Evolutionary conservation across 2,888 invertebrate genomes (phyloP).

Genomic region (Coleophora deauratella): DNA sequence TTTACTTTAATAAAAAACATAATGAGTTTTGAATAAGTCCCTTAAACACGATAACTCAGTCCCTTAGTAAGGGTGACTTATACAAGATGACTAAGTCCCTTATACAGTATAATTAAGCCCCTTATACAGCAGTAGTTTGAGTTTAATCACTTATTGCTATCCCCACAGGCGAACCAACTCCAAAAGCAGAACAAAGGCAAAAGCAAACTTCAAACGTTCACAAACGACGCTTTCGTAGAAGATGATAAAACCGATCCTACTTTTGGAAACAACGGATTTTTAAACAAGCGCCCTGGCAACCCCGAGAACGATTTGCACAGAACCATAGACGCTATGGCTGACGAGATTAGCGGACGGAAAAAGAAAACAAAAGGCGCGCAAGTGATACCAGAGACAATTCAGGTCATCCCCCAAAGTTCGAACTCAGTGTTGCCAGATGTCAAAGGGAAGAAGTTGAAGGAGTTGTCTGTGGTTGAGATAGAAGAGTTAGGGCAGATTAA

Average conservation of each 20-base stretch:
- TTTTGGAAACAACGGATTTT: conserved; percentile 39
- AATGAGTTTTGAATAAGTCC: neutral
- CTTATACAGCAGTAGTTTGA: no score
- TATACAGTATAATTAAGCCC: no score
- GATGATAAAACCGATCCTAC: conserved; percentile 19
- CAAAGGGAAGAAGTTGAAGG: conserved; percentile 48
- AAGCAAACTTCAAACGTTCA: conserved; percentile 32
- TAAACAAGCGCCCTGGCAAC: conserved; percentile 49
- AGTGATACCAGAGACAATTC: neutral
- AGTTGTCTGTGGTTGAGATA: conserved; percentile 42
- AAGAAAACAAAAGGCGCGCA: conserved; percentile 10
- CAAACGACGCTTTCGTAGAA: conserved; percentile 38
- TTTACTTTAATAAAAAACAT: no score
- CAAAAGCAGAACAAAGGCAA: conserved; percentile 26
- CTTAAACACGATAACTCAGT: neutral
- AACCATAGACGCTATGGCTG: conserved; percentile 48
- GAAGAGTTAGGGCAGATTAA: conserved; percentile 48
- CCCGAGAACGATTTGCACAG: conserved; percentile 45
- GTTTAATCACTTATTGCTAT: no score
- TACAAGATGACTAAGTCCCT: no score
- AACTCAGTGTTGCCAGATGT: conserved; percentile 20
- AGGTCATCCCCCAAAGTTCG: no score
- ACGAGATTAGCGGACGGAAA: conserved; percentile 37
- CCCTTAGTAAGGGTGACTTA: no score
- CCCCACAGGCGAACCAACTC: conserved; percentile 32